A percentile compares a stretch with the other conserved stretches of the same genome.
phyloP scores from a whole-genome alignment of 2,888 invertebrate species.

The Spilarctia lutea region DNA sequence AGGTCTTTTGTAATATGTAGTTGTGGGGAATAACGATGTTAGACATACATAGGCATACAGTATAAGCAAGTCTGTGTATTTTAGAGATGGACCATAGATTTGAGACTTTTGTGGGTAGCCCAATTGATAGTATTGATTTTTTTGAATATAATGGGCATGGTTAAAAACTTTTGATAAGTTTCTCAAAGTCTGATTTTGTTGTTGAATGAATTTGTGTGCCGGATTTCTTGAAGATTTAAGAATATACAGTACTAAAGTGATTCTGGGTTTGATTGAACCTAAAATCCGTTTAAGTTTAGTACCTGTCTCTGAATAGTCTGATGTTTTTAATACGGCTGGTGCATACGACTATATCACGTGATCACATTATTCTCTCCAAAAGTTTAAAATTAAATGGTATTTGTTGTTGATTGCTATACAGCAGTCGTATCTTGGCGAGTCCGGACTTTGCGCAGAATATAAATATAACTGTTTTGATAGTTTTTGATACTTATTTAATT shows the following conservation, averaged over 20 bases:
- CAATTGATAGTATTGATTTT: constrained; percentile 44
- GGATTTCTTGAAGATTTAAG: neutral
- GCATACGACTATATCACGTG: neutral
- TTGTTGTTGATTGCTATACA: no score
- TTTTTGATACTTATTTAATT: no score
- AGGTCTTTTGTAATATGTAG: constrained; percentile 61
- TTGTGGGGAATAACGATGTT: constrained; percentile 33
- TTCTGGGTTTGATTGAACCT: neutral
- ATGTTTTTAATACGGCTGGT: neutral
- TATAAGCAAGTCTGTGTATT: constrained; percentile 3
- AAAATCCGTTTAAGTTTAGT: neutral
- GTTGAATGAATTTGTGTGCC: neutral
- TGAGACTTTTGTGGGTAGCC: constrained; percentile 29
- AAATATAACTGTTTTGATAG: no score
- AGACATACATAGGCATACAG: neutral
- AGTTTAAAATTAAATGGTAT: neutral
- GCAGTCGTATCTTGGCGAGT: no score
- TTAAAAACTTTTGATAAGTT: constrained; percentile 22
- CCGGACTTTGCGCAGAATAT: no score
- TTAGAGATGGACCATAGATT: constrained; percentile 19
- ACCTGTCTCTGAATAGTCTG: neutral
- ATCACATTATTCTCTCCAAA: neutral
- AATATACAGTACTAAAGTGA: neutral
- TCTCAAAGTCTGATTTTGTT: constrained; percentile 24
- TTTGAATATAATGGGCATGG: constrained; percentile 21